Conservation (phyloP, 2,888 invertebrate genomes). For the Pemphredon lugubris region DNA sequence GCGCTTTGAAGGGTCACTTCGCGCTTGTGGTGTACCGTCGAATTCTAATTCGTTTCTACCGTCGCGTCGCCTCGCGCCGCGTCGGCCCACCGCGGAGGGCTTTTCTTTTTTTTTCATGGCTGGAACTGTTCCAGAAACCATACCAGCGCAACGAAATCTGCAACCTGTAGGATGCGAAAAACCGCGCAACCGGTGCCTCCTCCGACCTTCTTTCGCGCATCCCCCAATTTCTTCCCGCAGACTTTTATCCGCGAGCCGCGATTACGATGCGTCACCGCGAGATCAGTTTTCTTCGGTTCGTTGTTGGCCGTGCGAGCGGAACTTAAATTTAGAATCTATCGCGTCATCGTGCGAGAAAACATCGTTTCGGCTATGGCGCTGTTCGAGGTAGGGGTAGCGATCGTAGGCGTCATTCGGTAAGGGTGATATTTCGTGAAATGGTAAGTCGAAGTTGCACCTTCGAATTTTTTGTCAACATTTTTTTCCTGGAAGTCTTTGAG, state of each 20-base stretch:
- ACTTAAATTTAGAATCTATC: background rate
- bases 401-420: too few species aligned
- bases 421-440: too few species aligned
- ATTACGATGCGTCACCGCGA: background rate
- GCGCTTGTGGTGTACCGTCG: constrained; percentile 26
- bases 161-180: constrained; percentile 69
- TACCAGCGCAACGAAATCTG: constrained; percentile 51
- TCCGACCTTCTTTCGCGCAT: constrained; percentile 14
- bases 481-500: too few species aligned
- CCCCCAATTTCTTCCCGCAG: background rate
- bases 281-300: background rate
- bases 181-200: constrained; percentile 54
- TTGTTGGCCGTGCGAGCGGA: background rate
- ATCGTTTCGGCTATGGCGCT: too few species aligned
- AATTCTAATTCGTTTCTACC: constrained; percentile 56
- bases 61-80: too few species aligned
- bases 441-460: too few species aligned
- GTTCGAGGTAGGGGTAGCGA: too few species aligned
- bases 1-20: constrained; percentile 44
- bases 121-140: constrained; percentile 61
- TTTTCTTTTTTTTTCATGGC: constrained; percentile 31
- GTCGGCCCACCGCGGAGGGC: constrained; percentile 18
- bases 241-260: background rate
- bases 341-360: background rate
- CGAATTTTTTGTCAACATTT: too few species aligned